A percentile compares a stretch with the other conserved stretches of the same genome.
These are phyloP conservation scores for Tetragnatha versicolor DNA, from an alignment of 1,140 invertebrate genomes.

Conservation along the genomic window DNA sequence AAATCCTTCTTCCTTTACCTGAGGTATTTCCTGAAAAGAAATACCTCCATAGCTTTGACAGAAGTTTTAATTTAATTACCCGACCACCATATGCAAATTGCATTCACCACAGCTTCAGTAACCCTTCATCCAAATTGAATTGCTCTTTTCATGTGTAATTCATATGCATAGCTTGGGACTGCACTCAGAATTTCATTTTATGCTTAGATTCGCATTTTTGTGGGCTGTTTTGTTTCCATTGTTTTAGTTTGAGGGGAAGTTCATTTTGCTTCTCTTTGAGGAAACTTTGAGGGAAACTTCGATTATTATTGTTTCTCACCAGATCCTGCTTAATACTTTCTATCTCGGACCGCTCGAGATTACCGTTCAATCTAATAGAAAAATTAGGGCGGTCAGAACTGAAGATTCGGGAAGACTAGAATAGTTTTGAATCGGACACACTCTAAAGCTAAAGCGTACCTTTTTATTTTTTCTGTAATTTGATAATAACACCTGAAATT, in stretches of 20 bases:
- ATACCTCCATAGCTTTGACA: background rate
- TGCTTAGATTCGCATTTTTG: constrained; percentile 10
- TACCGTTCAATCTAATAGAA: too few relatives aligned
- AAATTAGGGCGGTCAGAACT: too few relatives aligned
- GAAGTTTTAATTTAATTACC: constrained; percentile 26
- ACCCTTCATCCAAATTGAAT: constrained; percentile 27
- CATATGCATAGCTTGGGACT: constrained; percentile 31
- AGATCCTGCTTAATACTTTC: background rate
- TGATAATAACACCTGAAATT: too few relatives aligned
- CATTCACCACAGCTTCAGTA: background rate
- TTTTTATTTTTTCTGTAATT: too few relatives aligned
- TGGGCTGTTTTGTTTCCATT: background rate
- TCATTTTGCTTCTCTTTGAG: background rate
- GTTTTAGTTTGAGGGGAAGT: background rate
- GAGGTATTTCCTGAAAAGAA: background rate
- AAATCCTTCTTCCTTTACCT: background rate
- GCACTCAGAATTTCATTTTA: background rate
- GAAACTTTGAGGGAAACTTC: background rate
- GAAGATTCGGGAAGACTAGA: too few relatives aligned
- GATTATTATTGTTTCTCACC: background rate
- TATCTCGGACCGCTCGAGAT: too few relatives aligned
- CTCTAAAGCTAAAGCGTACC: too few relatives aligned
- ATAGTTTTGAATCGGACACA: too few relatives aligned
- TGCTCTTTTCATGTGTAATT: constrained; percentile 15
- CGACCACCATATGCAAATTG: constrained; percentile 20